Conservation (phyloP, 2,888 invertebrate species). For the Platycheirus rosarum region DNA sequence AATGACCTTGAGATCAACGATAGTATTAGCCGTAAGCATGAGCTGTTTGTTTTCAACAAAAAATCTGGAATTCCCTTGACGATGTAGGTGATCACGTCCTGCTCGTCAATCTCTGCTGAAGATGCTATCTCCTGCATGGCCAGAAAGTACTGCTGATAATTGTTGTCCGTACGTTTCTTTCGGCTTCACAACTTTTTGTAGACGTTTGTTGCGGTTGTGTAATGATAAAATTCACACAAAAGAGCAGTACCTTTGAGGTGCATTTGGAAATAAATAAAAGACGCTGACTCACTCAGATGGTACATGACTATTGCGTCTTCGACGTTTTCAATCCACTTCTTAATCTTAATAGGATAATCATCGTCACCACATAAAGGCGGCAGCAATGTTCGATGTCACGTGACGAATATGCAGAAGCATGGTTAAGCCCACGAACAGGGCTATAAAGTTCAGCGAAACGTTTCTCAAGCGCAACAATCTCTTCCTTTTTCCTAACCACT, state of each 20-base stretch:
- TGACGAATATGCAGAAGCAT: background rate
- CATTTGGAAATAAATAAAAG: background rate
- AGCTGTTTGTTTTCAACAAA: slow-evolving; percentile 31
- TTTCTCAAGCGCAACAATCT: background rate
- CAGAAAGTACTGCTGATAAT: slow-evolving; percentile 33
- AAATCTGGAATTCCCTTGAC: slow-evolving; percentile 23
- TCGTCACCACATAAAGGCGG: slow-evolving; percentile 33
- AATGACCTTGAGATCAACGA: slow-evolving; percentile 13
- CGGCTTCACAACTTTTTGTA: slow-evolving; percentile 40
- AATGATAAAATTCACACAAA: slow-evolving; percentile 33
- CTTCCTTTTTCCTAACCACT: background rate
- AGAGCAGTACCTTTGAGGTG: slow-evolving; percentile 37
- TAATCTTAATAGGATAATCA: slow-evolving; percentile 17
- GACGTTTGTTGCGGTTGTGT: slow-evolving; percentile 32
- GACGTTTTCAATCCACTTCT: slow-evolving; percentile 26
- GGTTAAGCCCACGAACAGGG: background rate
- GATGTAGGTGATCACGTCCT: slow-evolving; percentile 7
- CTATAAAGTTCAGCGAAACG: background rate
- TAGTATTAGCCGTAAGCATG: slow-evolving; percentile 28
- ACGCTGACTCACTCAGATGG: background rate
- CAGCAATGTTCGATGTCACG: slow-evolving; percentile 37
- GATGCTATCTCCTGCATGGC: slow-evolving; percentile 30
- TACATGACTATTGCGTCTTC: slow-evolving; percentile 36
- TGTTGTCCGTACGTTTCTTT: slow-evolving; percentile 32
- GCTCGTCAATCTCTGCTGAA: slow-evolving; percentile 3